phyloP scores from a whole-genome alignment of 2,113 vertebrate genomes.

The Gymnobelideus leadbeateri region DNA sequence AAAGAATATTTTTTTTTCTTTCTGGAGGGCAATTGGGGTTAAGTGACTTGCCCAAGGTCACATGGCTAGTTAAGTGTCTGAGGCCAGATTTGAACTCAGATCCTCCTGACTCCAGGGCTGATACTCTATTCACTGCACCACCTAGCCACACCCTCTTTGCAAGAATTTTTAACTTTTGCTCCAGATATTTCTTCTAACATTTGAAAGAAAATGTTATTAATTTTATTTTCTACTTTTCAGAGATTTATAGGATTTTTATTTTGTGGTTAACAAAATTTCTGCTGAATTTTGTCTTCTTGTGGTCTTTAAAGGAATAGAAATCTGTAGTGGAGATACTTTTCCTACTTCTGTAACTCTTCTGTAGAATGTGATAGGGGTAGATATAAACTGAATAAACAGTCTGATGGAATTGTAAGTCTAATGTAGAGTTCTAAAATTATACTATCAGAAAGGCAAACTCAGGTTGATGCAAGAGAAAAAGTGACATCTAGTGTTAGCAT shows the following conservation, averaged over 20 bases:
- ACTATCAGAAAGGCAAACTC: background rate
- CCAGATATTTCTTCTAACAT: background rate
- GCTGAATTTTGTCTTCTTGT: background rate
- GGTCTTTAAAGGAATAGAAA: background rate
- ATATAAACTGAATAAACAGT: background rate
- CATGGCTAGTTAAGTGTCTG: too few species aligned
- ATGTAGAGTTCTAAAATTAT: background rate
- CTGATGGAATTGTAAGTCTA: background rate
- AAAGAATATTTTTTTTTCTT: background rate
- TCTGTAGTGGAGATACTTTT: background rate
- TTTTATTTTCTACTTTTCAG: background rate
- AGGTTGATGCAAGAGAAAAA: slow-evolving; percentile 44
- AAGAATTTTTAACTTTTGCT: background rate
- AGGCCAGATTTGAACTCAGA: too few species aligned
- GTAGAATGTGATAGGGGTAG: background rate
- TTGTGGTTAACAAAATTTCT: background rate
- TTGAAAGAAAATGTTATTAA: slow-evolving; percentile 25
- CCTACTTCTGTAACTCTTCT: background rate
- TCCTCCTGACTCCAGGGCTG: too few species aligned
- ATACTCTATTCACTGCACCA: too few species aligned
- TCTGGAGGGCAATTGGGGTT: too few species aligned
- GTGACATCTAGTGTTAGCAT: slow-evolving; percentile 63
- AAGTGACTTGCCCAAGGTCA: too few species aligned
- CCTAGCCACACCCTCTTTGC: too few species aligned
- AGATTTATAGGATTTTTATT: slow-evolving; percentile 24